Evolutionary conservation across 2,113 vertebrate genomes (phyloP), one percentile per base, ranked within the genome.

Genomic region (Sinocyclocheilus maitianheensis): DNA sequence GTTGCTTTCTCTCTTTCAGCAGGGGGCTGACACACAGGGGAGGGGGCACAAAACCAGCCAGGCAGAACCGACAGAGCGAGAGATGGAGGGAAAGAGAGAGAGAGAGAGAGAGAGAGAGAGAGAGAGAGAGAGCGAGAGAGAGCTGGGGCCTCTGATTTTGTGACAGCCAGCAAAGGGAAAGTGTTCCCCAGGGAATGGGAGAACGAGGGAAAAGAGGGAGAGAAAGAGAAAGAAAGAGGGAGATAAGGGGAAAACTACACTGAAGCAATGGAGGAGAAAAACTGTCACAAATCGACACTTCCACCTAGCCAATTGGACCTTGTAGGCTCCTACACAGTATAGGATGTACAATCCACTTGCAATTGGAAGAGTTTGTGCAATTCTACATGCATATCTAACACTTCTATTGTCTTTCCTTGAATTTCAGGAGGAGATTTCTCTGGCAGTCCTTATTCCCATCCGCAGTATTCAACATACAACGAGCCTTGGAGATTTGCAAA

Each of bases 401-500:
- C 37, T 8, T 71, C 8, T 14, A 84, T 46, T 76, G 58, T 51
- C 30, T 85, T 63, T 67, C 11, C 79, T 24, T 85, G 34, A 79
- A 51, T 89, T 87, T 53, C 89, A 99, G 98, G 98, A 86, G 97
- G 98, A 0, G 98, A 99, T 88, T 99, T 99, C 94, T 99, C 98
- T 3, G 97, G 97, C 83, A 98, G 96, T 90, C 98, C 98, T 0
- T 99, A 99, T 93, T 97, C 98, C 91, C 98, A 99, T 91, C 96
- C 98, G 9, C 98, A 99, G 79, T 99, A 99, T 89, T 97, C 98
- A 67, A 97, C 98, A 0, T 99, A 99, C 95, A 99, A 99, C 0
- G 98, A 99, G 89, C 99, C 98, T 12, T 99, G 98, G 98, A 98
- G 98, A 95, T 99, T 99, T 93, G 96, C 98, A 86, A 99, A 99